These are phyloP conservation scores for Phaetusa simplex DNA, from an alignment of 2,113 vertebrate species.

Conservation along the genomic window DNA sequence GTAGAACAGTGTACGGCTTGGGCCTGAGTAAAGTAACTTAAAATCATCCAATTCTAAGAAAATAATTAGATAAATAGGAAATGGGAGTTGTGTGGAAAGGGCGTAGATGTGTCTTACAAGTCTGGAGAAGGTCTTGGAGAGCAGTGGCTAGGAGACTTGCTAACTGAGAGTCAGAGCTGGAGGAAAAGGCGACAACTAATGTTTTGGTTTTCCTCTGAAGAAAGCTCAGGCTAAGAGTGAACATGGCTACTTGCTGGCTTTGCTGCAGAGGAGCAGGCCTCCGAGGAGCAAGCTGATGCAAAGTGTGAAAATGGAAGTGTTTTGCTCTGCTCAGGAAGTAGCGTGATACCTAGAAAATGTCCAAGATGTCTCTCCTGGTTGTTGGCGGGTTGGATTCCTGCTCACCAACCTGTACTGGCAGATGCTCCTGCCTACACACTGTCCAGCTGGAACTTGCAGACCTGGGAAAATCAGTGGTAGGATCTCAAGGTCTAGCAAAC, in stretches of 20 bases:
- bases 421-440: background rate
- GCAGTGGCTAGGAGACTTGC: background rate
- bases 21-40: background rate
- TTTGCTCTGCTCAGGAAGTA: background rate
- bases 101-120: background rate
- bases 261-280: background rate
- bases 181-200: background rate
- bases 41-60: background rate
- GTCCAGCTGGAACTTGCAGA: background rate
- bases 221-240: background rate
- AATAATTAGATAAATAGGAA: background rate
- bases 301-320: background rate
- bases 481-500: background rate
- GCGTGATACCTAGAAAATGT: background rate
- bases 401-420: background rate
- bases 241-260: background rate
- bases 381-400: background rate
- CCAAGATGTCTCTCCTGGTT: no score
- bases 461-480: background rate
- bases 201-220: background rate
- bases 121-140: background rate
- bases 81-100: background rate
- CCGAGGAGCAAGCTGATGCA: background rate
- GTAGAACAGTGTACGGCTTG: rapidly evolving
- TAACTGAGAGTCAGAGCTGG: background rate